These are phyloP conservation scores for Melanotaenia pygmaea DNA, from an alignment of 2,797 vertebrate species.

Conservation along the genomic window DNA sequence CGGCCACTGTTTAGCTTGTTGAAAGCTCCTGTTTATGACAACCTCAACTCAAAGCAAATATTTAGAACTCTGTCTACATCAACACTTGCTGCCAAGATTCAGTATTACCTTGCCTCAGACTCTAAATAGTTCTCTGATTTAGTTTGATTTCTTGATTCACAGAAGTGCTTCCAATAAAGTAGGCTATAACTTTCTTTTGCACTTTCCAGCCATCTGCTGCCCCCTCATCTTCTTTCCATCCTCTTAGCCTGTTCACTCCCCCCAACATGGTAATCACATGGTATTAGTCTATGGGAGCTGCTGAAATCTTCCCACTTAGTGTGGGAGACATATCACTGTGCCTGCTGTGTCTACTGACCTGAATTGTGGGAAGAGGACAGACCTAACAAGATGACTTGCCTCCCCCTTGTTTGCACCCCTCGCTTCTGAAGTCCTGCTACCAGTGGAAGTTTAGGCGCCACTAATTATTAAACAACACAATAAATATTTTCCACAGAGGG, in stretches of 20 bases:
- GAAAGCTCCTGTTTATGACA: slow-evolving; percentile 37
- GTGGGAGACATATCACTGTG: slow-evolving; percentile 52
- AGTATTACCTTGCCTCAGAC: not conserved
- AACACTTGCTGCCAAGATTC: slow-evolving; percentile 1
- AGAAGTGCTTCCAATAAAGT: not conserved
- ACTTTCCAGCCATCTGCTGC: slow-evolving; percentile 35
- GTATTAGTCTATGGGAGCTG: slow-evolving; percentile 58
- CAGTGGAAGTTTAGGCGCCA: slow-evolving; percentile 28
- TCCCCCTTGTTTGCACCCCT: not conserved
- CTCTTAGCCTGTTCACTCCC: slow-evolving; percentile 13
- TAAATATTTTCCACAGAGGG: slow-evolving; percentile 7
- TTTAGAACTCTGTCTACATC: slow-evolving; percentile 13
- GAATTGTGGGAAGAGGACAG: slow-evolving; percentile 57
- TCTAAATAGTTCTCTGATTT: not conserved
- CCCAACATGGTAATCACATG: slow-evolving; percentile 14
- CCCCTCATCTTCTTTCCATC: slow-evolving; percentile 11
- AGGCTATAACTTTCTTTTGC: slow-evolving; percentile 15
- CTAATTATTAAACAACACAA: slow-evolving; percentile 38
- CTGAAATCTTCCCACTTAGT: slow-evolving; percentile 67
- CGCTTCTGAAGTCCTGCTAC: slow-evolving; percentile 25
- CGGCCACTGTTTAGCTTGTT: slow-evolving; percentile 33
- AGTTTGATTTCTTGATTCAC: slow-evolving; percentile 1
- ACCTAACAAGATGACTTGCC: slow-evolving; percentile 58
- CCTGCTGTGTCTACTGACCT: slow-evolving; percentile 69
- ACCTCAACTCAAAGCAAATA: slow-evolving; percentile 46